phyloP scores from a whole-genome alignment of 2,888 invertebrate species.

The Sesia bembeciformis region DNA sequence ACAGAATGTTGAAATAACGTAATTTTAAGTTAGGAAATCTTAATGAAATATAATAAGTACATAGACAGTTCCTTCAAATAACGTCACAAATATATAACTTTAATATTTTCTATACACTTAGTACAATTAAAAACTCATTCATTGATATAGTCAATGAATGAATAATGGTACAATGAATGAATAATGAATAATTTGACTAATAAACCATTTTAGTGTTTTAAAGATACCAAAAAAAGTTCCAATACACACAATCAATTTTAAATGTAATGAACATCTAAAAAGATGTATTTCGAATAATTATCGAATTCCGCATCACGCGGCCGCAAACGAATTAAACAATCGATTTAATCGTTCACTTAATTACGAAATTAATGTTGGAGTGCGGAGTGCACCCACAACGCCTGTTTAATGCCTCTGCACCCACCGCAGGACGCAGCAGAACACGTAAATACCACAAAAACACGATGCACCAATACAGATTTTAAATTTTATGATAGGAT shows the following conservation, averaged over 20 bases:
- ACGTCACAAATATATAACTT: too few species aligned
- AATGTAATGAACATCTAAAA: slow-evolving; percentile 6
- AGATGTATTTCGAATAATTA: slow-evolving; percentile 21
- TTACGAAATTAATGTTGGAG: slow-evolving; percentile 55
- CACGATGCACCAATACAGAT: neutral
- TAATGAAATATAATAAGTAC: too few species aligned
- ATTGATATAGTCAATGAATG: neutral
- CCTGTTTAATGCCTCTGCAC: slow-evolving; percentile 23
- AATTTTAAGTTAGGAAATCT: too few species aligned
- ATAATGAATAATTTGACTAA: neutral
- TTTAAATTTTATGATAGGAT: too few species aligned
- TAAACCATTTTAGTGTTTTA: too few species aligned
- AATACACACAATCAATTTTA: neutral
- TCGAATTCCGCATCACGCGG: slow-evolving; percentile 24
- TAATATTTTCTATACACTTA: neutral
- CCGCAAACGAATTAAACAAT: slow-evolving; percentile 56
- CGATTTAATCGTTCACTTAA: slow-evolving; percentile 56
- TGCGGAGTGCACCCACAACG: slow-evolving; percentile 15
- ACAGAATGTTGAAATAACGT: too few species aligned
- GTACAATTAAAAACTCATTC: neutral
- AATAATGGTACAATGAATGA: too few species aligned
- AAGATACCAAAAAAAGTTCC: neutral
- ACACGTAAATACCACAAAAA: neutral
- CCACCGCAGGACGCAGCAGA: neutral
- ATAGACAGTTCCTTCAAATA: too few species aligned